Percentiles rank a stretch among this genome's conserved stretches.
These are phyloP conservation scores for Hypomecis atomaria DNA, from an alignment of 2,888 invertebrate species.

Conservation along the genomic window DNA sequence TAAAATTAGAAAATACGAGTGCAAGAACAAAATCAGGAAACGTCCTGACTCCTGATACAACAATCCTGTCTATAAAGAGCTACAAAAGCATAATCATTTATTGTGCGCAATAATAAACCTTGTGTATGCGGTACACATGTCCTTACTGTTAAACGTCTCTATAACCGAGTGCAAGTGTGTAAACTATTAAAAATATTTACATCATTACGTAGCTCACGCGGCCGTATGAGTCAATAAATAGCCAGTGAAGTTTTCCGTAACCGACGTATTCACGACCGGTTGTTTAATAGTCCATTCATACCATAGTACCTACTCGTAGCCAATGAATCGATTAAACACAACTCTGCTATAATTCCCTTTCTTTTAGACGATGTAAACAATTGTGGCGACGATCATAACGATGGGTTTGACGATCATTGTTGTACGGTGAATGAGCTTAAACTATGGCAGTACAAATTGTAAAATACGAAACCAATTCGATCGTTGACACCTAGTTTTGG, in stretches of 20 bases:
- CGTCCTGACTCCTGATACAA: too few species aligned
- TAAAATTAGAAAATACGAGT: too few species aligned
- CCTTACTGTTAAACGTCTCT: constrained; percentile 13
- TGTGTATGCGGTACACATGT: constrained; percentile 4
- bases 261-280: constrained; percentile 19
- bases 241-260: constrained; percentile 37
- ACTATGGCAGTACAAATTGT: too few species aligned
- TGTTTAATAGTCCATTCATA: constrained; percentile 22
- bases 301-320: neutral
- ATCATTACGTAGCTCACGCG: constrained; percentile 31
- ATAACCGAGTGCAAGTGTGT: constrained; percentile 14
- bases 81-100: neutral
- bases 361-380: too few species aligned
- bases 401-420: too few species aligned
- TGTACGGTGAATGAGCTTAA: too few species aligned
- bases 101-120: too few species aligned
- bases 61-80: neutral
- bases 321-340: neutral
- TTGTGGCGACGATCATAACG: too few species aligned
- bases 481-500: too few species aligned
- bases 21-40: too few species aligned
- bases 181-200: constrained; percentile 36
- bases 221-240: constrained; percentile 34
- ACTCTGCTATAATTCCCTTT: too few species aligned
- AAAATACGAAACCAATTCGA: too few species aligned